Conservation (phyloP, 2,888 invertebrate genomes). For the Platypus cylindrus region DNA sequence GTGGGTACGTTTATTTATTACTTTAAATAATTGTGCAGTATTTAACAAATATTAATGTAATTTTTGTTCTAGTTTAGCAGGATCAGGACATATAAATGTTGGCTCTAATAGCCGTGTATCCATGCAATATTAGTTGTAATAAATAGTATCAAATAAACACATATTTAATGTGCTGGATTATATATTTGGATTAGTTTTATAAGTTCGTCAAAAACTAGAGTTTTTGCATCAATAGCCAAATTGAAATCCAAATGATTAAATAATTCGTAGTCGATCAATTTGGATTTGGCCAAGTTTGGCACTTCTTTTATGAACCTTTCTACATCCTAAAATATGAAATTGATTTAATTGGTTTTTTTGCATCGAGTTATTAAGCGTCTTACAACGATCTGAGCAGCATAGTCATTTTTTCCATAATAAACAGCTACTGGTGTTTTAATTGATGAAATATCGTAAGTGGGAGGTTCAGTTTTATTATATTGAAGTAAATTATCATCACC, state of each 20-base stretch:
- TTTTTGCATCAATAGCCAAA: constrained; percentile 14
- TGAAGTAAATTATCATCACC: constrained; percentile 16
- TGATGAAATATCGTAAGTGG: constrained; percentile 32
- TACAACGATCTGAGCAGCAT: neutral
- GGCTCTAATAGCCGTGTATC: too few relatives aligned
- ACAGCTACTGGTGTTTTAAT: constrained; percentile 23
- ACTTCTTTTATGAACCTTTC: constrained; percentile 38
- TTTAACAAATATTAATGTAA: too few relatives aligned
- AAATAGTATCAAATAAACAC: too few relatives aligned
- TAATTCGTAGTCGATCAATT: constrained; percentile 11
- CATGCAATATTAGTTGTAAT: too few relatives aligned
- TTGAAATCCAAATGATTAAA: constrained; percentile 21
- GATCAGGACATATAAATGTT: too few relatives aligned
- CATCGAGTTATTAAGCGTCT: too few relatives aligned
- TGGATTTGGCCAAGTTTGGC: constrained; percentile 23
- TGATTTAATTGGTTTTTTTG: too few relatives aligned
- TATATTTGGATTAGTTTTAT: constrained; percentile 3
- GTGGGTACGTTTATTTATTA: too few relatives aligned
- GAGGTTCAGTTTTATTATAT: constrained; percentile 31
- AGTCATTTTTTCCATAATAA: constrained; percentile 11
- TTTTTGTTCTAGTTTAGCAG: too few relatives aligned
- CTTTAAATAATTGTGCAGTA: too few relatives aligned
- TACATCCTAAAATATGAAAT: constrained; percentile 41
- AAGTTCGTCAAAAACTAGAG: constrained; percentile 5
- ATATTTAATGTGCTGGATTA: neutral